These are phyloP conservation scores for Odontophorus gujanensis DNA, from an alignment of 2,113 vertebrate species.

Conservation along the genomic window DNA sequence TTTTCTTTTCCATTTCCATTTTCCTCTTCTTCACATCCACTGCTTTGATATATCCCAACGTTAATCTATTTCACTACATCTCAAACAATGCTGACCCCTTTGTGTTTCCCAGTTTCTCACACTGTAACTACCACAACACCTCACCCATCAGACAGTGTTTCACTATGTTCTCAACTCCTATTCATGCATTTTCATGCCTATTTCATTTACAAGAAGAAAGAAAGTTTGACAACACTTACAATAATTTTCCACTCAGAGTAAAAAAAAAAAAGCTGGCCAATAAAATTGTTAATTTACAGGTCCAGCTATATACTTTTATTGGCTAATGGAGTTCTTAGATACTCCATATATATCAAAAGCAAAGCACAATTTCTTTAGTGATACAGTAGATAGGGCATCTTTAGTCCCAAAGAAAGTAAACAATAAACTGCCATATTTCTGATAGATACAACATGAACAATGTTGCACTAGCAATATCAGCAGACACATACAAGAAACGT, in stretches of 20 bases:
- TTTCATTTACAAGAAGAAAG: neutral
- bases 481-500: neutral
- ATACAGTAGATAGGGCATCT: neutral
- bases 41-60: neutral
- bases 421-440: neutral
- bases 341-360: neutral
- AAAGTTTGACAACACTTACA: neutral
- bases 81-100: neutral
- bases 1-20: neutral
- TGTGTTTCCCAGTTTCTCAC: neutral
- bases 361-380: neutral
- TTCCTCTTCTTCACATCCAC: neutral
- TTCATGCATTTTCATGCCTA: neutral
- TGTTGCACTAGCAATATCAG: neutral
- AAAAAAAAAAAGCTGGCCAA: rapidly evolving
- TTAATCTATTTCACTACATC: conserved; percentile 2
- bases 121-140: neutral
- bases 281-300: neutral
- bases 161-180: neutral
- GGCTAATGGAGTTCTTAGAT: neutral
- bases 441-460: neutral
- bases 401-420: neutral
- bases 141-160: neutral
- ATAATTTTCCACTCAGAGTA: neutral
- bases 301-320: neutral